Conservation (phyloP, 2,113 vertebrate species). For the Ptyas mucosa region DNA sequence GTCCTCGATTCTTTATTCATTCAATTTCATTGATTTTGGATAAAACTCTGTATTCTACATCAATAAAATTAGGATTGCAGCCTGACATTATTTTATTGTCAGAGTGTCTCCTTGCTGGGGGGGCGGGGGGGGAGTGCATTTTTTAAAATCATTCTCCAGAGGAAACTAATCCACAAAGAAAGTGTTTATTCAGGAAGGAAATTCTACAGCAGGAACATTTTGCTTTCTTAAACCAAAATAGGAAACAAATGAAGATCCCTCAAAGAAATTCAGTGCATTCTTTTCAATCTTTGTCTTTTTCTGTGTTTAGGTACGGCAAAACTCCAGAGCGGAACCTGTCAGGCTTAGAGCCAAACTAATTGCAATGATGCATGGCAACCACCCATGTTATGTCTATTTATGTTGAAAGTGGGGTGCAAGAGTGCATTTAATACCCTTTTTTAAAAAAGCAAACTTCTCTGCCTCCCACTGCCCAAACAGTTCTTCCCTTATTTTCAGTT, state of each 20-base stretch:
- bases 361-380: background rate
- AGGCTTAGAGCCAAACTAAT: background rate
- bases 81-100: background rate
- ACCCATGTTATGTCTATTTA: background rate
- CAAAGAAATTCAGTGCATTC: background rate
- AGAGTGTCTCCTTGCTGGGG: background rate
- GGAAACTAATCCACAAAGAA: conserved; percentile 6
- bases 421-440: background rate
- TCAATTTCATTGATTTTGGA: background rate
- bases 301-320: background rate
- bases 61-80: background rate
- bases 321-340: background rate
- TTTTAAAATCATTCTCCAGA: background rate
- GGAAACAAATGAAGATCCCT: conserved; percentile 11
- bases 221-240: background rate
- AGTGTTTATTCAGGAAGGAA: conserved; percentile 17
- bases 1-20: background rate
- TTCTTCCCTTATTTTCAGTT: background rate
- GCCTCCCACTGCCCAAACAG: background rate
- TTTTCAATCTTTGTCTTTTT: background rate
- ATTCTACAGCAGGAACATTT: background rate
- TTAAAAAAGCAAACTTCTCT: background rate
- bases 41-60: background rate
- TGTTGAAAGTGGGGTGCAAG: background rate
- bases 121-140: background rate